A percentile compares a stretch with the other conserved stretches of the same genome.
phyloP scores from a whole-genome alignment of 2,113 vertebrate species.

The Myotis davidii region DNA sequence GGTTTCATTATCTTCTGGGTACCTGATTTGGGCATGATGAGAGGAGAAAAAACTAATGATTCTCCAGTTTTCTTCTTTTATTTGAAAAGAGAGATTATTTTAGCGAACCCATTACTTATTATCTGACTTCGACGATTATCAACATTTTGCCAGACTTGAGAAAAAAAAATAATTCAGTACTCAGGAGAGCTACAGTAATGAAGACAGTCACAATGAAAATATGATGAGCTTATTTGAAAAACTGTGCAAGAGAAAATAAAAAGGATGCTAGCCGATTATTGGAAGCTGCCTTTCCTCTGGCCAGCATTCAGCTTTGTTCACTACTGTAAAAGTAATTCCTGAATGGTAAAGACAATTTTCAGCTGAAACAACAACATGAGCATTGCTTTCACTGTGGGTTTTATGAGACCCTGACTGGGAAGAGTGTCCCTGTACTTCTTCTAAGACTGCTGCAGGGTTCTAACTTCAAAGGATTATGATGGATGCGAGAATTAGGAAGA shows the following conservation, averaged over 20 bases:
- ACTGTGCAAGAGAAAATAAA: not conserved
- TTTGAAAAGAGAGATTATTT: conserved; percentile 36
- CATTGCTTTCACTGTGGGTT: not conserved
- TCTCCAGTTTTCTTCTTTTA: not conserved
- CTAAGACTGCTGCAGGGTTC: not conserved
- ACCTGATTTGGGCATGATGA: not conserved
- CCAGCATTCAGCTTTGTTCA: not conserved
- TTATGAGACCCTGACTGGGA: not conserved
- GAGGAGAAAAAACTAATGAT: not conserved
- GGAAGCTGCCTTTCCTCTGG: not conserved
- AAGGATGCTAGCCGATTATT: not conserved
- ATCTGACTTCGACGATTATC: not conserved
- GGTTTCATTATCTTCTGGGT: not conserved
- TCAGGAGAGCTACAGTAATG: not conserved
- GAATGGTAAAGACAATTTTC: not conserved
- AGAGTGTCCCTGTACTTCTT: not conserved
- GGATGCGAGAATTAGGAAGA: not conserved
- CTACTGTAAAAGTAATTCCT: not conserved
- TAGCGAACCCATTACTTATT: not conserved
- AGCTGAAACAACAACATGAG: not conserved
- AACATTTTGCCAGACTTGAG: not conserved
- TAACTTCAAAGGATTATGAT: not conserved
- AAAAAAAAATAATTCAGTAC: not conserved
- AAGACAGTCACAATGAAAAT: not conserved
- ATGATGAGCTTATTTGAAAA: not conserved